Base-by-base conservation (phyloP, 1,140 invertebrate genomes). In the Drosophila bifasciata region DNA sequence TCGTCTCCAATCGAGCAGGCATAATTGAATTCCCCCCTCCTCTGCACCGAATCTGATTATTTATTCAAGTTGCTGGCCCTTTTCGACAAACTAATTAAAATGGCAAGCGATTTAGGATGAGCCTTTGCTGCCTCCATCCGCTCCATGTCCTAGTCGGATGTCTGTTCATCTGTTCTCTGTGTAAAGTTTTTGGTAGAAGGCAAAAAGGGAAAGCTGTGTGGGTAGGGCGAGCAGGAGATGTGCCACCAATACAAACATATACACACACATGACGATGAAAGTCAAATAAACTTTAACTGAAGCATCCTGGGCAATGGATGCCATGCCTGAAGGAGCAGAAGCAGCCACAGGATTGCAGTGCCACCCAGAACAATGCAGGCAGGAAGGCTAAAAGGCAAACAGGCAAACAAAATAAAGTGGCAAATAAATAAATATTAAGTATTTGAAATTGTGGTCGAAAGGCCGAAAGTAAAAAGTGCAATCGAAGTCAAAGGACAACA, bases 401-500 rank as follows among this genome's bases (percentile, higher is more conserved):
- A 58, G 43, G 36, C 59, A 57, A 64, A 57, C 52, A 57, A 49
- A 51, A 41, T 55, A 52, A 76, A 81, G 73, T 75, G 79, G 41
- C 63, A 85, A 85, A 79, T 85, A 76, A 85, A 85, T 86, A 85
- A 86, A 84, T 86, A 86, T 86, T 86, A 85, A 74, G 77, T 86
- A 76, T 85, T 86, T 80, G 63, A 55, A 76, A 48, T 79, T 79
- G 62, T 48, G 76, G 44, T 84, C 44, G 41, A 69, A 49, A 49
- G 72, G 40, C 52, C n/a, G n/a, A 40, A 55, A 60, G 23, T 62
- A 28, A 68, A 79, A 59, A 63, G 52, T 52, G 52, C 63, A 69
- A 52, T 19, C 28, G 48, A 32, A 23, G 43, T n/a, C n/a, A 11
- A 36, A 17, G 41, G 15, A 25, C n/a, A 16, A 25, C n/a, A 16